Conservation (phyloP, 2,888 invertebrate genomes). For the Noctua fimbriata region DNA sequence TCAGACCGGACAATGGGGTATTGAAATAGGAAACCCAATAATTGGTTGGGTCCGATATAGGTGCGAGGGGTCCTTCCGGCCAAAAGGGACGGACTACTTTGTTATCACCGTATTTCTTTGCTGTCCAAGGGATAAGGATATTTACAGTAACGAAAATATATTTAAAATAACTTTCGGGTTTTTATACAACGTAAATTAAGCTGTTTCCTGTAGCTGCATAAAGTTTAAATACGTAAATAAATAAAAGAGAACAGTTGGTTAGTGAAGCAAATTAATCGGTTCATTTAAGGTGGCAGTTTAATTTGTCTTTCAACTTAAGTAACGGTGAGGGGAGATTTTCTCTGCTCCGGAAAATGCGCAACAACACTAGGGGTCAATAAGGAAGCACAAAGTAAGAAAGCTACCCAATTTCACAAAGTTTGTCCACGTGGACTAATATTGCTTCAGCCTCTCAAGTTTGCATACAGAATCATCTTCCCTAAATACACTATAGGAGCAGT, state of each 20-base stretch:
- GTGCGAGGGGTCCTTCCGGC: constrained; percentile 1
- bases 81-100: neutral
- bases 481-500: neutral
- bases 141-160: neutral
- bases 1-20: constrained; percentile 7
- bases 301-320: constrained; percentile 17
- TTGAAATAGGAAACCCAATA: constrained; percentile 31
- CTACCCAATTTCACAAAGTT: neutral
- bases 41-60: constrained; percentile 16
- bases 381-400: neutral
- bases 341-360: neutral
- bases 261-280: constrained; percentile 15
- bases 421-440: constrained; percentile 2
- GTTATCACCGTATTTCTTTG: constrained; percentile 22
- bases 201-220: neutral
- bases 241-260: constrained; percentile 1
- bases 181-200: neutral
- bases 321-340: neutral
- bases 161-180: neutral
- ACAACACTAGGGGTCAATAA: neutral
- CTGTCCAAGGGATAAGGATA: constrained; percentile 2
- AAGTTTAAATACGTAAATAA: constrained; percentile 8
- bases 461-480: constrained; percentile 3
- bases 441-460: neutral
- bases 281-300: constrained; percentile 4